Conservation (phyloP, 2,113 vertebrate genomes). For the Chauna torquata region DNA sequence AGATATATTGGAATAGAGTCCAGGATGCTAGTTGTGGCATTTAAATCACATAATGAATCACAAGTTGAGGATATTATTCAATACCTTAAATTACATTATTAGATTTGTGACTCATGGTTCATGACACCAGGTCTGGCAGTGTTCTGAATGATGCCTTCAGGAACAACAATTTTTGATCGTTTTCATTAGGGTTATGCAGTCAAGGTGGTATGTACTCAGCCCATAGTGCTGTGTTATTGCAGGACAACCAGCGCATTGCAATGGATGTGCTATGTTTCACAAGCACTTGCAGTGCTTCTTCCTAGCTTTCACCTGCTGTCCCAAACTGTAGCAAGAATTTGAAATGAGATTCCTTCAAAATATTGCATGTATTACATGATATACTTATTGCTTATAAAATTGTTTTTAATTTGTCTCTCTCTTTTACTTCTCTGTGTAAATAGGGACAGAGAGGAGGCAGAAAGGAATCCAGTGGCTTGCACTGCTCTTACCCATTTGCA, state of each 20-base stretch:
- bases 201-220: neutral
- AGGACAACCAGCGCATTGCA: accelerated
- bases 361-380: accelerated
- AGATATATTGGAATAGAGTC: neutral
- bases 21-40: neutral
- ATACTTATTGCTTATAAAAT: neutral
- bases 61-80: conserved; percentile 31
- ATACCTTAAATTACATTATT: conserved; percentile 32
- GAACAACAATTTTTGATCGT: neutral
- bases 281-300: neutral
- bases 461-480: neutral
- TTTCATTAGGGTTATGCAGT: neutral
- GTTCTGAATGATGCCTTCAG: neutral
- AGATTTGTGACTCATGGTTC: conserved; percentile 27
- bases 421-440: neutral
- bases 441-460: neutral
- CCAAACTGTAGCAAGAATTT: neutral
- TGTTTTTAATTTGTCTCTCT: neutral
- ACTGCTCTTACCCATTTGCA: neutral
- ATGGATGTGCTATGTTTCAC: neutral
- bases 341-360: neutral
- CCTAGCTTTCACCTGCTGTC: neutral
- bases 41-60: conserved; percentile 32
- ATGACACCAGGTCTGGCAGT: neutral
- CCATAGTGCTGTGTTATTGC: neutral